phyloP scores from a whole-genome alignment of 2,888 invertebrate species.

The Rotaria macrura region DNA sequence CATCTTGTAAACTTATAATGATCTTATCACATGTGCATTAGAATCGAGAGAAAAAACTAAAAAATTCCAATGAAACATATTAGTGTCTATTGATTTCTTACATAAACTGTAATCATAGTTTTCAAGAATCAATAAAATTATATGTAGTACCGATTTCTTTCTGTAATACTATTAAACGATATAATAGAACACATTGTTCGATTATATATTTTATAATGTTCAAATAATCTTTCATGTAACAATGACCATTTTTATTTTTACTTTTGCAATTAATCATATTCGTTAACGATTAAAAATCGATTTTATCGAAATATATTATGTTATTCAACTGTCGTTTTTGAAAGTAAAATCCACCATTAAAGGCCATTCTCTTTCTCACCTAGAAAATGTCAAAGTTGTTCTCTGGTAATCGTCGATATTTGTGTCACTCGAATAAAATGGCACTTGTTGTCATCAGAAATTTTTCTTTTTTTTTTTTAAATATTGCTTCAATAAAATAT shows the following conservation, averaged over 20 bases:
- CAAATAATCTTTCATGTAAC: not conserved
- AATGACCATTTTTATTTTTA: not conserved
- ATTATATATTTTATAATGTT: not conserved
- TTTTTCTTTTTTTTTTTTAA: not conserved
- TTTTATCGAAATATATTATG: not conserved
- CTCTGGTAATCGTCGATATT: slow-evolving; percentile 1
- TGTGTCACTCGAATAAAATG: not conserved
- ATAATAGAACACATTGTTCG: not conserved
- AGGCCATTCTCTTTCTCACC: slow-evolving; percentile 8
- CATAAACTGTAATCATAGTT: no score
- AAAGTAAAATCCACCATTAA: not conserved
- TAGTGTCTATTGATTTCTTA: no score
- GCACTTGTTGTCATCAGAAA: not conserved
- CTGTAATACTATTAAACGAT: not conserved
- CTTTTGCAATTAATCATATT: not conserved
- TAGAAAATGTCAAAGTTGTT: not conserved
- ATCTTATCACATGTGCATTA: no score
- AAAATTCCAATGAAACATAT: no score
- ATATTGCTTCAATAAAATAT: not conserved
- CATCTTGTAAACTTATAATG: not conserved
- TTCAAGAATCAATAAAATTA: no score
- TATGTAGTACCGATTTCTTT: no score
- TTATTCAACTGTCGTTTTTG: not conserved
- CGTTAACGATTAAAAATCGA: not conserved
- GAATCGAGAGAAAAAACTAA: no score